Conservation (phyloP, 2,888 invertebrate genomes). For the Lampropteryx suffumata region DNA sequence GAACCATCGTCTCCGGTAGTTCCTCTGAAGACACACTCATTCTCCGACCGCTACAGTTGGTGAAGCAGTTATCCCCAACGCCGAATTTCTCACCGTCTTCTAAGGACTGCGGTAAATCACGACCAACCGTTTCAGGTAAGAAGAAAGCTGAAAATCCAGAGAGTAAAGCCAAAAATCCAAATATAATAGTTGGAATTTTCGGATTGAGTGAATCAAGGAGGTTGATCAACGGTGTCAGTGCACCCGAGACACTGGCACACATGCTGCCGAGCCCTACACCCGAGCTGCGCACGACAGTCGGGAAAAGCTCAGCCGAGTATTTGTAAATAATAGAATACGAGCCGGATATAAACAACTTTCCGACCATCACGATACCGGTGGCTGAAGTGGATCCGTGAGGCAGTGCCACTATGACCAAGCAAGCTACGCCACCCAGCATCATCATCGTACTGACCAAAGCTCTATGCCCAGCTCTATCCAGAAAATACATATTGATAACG, state of each 20-base stretch:
- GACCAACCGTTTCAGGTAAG: constrained; percentile 91
- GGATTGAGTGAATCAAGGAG: constrained; percentile 90
- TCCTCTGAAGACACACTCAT: constrained; percentile 65
- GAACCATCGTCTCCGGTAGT: constrained; percentile 73
- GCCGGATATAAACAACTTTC: constrained; percentile 92
- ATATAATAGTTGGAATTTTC: constrained; percentile 89
- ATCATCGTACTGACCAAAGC: constrained; percentile 89
- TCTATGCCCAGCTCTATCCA: constrained; percentile 90
- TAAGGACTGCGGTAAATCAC: constrained; percentile 91
- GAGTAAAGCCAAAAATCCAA: constrained; percentile 88
- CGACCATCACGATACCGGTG: constrained; percentile 87
- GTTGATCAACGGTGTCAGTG: constrained; percentile 90
- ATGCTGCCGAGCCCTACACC: constrained; percentile 93
- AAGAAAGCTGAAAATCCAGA: constrained; percentile 89
- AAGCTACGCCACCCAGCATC: constrained; percentile 90
- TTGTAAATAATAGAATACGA: constrained; percentile 94
- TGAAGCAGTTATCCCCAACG: constrained; percentile 91
- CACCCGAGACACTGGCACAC: constrained; percentile 92
- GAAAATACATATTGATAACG: constrained; percentile 86
- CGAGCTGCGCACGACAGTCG: constrained; percentile 92
- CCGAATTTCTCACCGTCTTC: constrained; percentile 94
- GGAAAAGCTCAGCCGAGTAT: constrained; percentile 93
- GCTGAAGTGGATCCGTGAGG: constrained; percentile 84
- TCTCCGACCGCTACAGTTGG: constrained; percentile 81
- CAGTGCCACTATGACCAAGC: constrained; percentile 88